Conservation (phyloP, 2,888 invertebrate species). For the Ectemnius lituratus region DNA sequence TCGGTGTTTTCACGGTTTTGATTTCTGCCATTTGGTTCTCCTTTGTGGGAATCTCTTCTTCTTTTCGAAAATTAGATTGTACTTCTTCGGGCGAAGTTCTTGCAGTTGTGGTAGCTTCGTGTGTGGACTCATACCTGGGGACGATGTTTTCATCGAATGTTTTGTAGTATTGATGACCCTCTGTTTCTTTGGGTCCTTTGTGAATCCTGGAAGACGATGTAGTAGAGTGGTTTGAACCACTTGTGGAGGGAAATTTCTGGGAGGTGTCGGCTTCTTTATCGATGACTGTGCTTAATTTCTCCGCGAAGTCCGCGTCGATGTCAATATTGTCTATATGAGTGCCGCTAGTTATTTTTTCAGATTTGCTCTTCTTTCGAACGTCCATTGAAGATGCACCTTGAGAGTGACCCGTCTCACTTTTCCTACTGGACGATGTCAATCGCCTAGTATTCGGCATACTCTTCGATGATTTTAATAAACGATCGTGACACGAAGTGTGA, state of each 20-base stretch:
- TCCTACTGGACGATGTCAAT: not conserved
- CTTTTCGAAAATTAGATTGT: not conserved
- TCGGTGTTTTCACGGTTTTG: not conserved
- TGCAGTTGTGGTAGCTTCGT: not conserved
- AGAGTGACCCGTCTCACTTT: not conserved
- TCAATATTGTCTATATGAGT: not conserved
- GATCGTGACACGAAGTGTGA: conserved; percentile 31
- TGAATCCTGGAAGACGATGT: not conserved
- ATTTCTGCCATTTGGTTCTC: too few species aligned
- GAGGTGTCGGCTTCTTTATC: conserved; percentile 26
- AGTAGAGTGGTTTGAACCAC: not conserved
- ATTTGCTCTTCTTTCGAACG: not conserved
- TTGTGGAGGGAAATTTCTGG: not conserved
- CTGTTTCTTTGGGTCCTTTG: not conserved
- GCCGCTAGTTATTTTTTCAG: not conserved
- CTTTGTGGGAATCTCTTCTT: not conserved
- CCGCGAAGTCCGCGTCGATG: conserved; percentile 7
- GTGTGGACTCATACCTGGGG: not conserved
- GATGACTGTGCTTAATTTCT: conserved; percentile 14
- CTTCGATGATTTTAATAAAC: not conserved
- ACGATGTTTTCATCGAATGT: not conserved
- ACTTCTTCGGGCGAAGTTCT: not conserved
- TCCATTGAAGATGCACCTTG: not conserved
- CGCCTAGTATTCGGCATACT: not conserved
- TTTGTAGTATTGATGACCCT: not conserved